Conservation (phyloP, 2,797 vertebrate species). For the Enteromius afrohamiltoni region DNA sequence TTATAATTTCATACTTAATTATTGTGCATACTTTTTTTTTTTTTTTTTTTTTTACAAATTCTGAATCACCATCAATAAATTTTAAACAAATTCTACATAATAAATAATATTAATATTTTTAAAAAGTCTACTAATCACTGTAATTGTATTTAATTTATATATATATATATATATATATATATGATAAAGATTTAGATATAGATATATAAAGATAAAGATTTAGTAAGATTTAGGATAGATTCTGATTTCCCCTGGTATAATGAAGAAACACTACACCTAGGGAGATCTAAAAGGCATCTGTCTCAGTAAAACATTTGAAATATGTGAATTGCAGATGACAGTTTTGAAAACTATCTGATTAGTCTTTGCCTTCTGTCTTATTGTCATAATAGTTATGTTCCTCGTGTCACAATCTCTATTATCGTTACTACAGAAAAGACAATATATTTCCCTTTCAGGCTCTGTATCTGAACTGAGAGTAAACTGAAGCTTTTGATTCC, state of each 20-base stretch:
- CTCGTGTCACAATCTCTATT: constrained; percentile 26
- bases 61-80: not conserved
- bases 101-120: too few species aligned
- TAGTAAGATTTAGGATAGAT: not conserved
- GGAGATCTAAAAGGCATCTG: not conserved
- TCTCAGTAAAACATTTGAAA: constrained; percentile 12
- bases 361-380: constrained; percentile 35
- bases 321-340: constrained; percentile 33
- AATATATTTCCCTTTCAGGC: not conserved
- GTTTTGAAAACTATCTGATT: constrained; percentile 15
- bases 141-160: too few species aligned
- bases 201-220: not conserved
- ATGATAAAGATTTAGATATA: not conserved
- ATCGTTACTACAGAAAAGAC: not conserved
- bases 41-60: not conserved
- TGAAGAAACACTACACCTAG: constrained; percentile 7
- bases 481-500: constrained; percentile 48
- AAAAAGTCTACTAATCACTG: too few species aligned
- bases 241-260: not conserved
- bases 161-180: too few species aligned
- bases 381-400: constrained; percentile 33
- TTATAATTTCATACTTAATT: too few species aligned
- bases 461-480: constrained; percentile 23
- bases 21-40: too few species aligned
- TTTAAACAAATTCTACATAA: not conserved